phyloP scores from a whole-genome alignment of 2,797 vertebrate species.

The Fundulus diaphanus region DNA sequence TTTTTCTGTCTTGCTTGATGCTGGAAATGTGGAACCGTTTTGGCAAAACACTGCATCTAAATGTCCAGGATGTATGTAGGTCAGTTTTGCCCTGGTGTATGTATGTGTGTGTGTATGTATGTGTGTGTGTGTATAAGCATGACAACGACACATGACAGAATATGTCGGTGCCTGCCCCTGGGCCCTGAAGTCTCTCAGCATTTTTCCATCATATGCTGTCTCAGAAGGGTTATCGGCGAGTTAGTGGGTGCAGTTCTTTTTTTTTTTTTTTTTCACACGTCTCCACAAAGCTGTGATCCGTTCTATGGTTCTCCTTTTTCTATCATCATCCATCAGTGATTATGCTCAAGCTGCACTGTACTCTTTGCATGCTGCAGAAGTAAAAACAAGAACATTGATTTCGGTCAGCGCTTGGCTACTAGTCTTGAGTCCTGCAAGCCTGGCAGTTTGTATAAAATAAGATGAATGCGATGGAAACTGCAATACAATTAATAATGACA shows the following conservation, averaged over 20 bases:
- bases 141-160: slow-evolving; percentile 50
- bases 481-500: slow-evolving; percentile 70
- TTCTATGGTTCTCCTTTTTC: slow-evolving; percentile 10
- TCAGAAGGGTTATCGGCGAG: slow-evolving; percentile 43
- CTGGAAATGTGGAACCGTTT: background rate
- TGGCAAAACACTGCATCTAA: background rate
- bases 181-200: slow-evolving; percentile 60
- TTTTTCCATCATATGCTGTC: slow-evolving; percentile 73
- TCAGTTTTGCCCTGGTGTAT: slow-evolving; percentile 1
- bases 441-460: slow-evolving; percentile 64
- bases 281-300: background rate
- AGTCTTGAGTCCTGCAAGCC: slow-evolving; percentile 58
- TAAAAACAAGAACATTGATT: slow-evolving; percentile 65
- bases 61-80: background rate
- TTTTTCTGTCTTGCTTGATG: slow-evolving; percentile 10
- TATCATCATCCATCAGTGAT: slow-evolving; percentile 20
- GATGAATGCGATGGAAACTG: slow-evolving; percentile 70
- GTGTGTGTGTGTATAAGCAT: too few species aligned
- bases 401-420: slow-evolving; percentile 48
- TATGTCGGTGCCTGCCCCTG: slow-evolving; percentile 49
- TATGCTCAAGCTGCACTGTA: slow-evolving; percentile 18
- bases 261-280: background rate
- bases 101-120: too few species aligned
- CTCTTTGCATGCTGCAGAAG: slow-evolving; percentile 39
- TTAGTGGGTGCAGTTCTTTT: slow-evolving; percentile 7